A percentile compares a stretch with the other conserved stretches of the same genome.
phyloP scores from a whole-genome alignment of 2,113 vertebrate genomes.

The Poicephalus meyeri region DNA sequence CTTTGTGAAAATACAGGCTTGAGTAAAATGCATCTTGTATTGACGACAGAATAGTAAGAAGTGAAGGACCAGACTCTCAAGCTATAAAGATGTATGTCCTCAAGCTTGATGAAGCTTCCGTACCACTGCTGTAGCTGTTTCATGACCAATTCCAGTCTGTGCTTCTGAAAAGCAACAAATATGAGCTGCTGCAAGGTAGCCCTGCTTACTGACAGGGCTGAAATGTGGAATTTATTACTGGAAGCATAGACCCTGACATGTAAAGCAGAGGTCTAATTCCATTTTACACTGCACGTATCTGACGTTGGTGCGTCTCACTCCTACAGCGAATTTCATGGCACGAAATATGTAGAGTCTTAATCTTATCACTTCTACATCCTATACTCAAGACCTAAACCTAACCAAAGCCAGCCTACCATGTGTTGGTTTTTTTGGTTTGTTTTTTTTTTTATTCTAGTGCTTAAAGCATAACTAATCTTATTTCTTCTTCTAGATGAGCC shows the following conservation, averaged over 20 bases:
- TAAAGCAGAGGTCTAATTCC: not conserved
- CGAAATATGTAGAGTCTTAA: not conserved
- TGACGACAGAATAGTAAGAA: not conserved
- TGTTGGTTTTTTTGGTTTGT: accelerated
- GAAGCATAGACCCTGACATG: not conserved
- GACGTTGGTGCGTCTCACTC: not conserved
- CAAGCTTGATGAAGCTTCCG: not conserved
- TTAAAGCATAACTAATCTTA: not conserved
- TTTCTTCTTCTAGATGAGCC: not conserved
- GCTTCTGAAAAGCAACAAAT: not conserved
- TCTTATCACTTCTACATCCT: not conserved
- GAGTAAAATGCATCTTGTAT: not conserved
- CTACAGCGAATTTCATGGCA: not conserved
- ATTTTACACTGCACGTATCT: not conserved
- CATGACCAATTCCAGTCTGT: too few species aligned
- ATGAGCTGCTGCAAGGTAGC: not conserved
- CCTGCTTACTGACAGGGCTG: not conserved
- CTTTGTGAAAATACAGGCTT: not conserved
- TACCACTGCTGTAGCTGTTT: not conserved
- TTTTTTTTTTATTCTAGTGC: too few species aligned
- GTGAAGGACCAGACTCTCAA: not conserved
- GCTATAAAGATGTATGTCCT: not conserved
- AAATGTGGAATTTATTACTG: not conserved
- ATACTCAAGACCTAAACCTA: not conserved
- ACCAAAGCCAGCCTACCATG: not conserved